phyloP scores from a whole-genome alignment of 1,140 invertebrate species.

The Drosophila pandora region DNA sequence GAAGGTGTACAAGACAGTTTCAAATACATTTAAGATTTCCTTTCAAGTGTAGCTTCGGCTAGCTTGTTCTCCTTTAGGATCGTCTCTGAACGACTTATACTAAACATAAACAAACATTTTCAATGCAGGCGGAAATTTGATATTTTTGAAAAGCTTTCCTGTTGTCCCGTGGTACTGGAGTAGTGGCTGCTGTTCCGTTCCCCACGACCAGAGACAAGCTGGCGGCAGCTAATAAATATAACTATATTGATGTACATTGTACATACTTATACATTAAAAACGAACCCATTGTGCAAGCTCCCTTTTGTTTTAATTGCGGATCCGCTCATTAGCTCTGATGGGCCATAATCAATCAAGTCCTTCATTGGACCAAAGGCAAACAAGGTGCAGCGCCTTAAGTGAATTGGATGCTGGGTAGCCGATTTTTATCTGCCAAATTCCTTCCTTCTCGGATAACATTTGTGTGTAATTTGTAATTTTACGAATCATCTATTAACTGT shows the following conservation, averaged over 20 bases:
- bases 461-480: slow-evolving; percentile 81
- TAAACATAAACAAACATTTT: slow-evolving; percentile 11
- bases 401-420: slow-evolving; percentile 45
- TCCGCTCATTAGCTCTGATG: slow-evolving; percentile 1
- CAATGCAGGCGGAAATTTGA: slow-evolving; percentile 55
- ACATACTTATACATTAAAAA: neutral
- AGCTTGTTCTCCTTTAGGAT: slow-evolving; percentile 1
- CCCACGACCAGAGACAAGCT: slow-evolving; percentile 13
- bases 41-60: too few relatives aligned
- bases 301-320: slow-evolving; percentile 29
- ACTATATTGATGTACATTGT: too few relatives aligned
- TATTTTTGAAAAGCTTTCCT: slow-evolving; percentile 48
- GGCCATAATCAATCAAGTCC: slow-evolving; percentile 63
- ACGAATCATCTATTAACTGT: slow-evolving; percentile 73
- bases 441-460: slow-evolving; percentile 45
- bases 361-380: slow-evolving; percentile 47
- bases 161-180: neutral
- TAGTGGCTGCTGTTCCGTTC: slow-evolving; percentile 35
- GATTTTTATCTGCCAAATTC: slow-evolving; percentile 64
- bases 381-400: slow-evolving; percentile 70
- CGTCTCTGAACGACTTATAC: slow-evolving; percentile 9
- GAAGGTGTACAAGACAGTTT: too few relatives aligned
- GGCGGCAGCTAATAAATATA: neutral
- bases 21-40: too few relatives aligned
- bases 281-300: neutral